A percentile compares a stretch with the other conserved stretches of the same genome.
Conservation (phyloP, 2,113 vertebrate genomes). For the Acanthisitta chloris region DNA sequence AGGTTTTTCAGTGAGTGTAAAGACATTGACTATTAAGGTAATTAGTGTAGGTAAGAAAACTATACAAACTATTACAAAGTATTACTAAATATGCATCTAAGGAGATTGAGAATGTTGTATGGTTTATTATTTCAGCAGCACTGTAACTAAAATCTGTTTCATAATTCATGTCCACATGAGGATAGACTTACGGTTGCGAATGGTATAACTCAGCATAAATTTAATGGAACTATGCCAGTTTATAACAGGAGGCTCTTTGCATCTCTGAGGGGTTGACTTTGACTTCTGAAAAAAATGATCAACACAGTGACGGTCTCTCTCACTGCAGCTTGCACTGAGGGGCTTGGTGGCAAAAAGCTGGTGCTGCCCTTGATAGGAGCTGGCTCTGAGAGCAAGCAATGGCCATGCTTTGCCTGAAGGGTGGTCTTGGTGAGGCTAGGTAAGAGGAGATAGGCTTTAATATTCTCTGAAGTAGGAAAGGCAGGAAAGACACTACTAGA, state of each 20-base stretch:
- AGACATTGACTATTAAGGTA: not conserved
- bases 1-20: not conserved
- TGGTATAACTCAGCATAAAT: conserved; percentile 28
- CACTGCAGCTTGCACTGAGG: not conserved
- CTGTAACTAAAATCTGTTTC: conserved; percentile 35
- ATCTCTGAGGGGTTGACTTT: not conserved
- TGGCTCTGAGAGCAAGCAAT: not conserved
- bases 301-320: not conserved
- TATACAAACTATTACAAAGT: not conserved
- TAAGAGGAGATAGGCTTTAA: not conserved
- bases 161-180: conserved; percentile 13
- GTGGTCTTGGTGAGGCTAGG: not conserved
- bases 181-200: not conserved
- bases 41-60: not conserved
- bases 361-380: not conserved
- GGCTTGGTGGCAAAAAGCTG: not conserved
- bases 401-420: not conserved
- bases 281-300: not conserved
- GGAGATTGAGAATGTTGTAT: not conserved
- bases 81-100: not conserved
- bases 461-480: not conserved
- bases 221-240: not conserved
- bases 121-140: conserved; percentile 18
- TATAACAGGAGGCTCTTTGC: not conserved
- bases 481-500: rapidly evolving